Percentiles rank a stretch among this genome's conserved stretches.
phyloP scores from a whole-genome alignment of 2,797 vertebrate genomes.

The Acanthurus lineatus region DNA sequence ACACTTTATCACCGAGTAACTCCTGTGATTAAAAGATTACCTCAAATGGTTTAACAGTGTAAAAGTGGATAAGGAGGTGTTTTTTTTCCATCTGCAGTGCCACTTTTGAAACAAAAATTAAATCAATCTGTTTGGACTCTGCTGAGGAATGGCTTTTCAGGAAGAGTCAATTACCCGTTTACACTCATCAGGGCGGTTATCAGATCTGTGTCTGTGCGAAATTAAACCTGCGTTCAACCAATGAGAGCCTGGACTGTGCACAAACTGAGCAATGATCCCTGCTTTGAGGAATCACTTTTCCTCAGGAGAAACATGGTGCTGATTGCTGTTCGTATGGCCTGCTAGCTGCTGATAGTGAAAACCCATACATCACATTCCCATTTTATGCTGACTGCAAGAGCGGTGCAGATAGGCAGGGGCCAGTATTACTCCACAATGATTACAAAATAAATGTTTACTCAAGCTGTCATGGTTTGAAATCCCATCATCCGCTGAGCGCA shows the following conservation, averaged over 20 bases:
- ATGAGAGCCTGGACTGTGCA: conserved; percentile 30
- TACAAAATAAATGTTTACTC: conserved; percentile 63
- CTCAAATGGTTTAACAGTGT: background rate
- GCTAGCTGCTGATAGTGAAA: conserved; percentile 61
- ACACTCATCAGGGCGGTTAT: conserved; percentile 49
- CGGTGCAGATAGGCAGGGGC: background rate
- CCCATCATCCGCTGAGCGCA: conserved; percentile 60
- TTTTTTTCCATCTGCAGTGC: background rate
- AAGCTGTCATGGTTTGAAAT: conserved; percentile 62
- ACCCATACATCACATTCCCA: conserved; percentile 48
- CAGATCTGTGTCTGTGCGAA: conserved; percentile 59
- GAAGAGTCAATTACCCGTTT: conserved; percentile 54
- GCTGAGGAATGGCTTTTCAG: conserved; percentile 38
- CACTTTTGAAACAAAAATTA: conserved; percentile 32
- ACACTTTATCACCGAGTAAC: conserved; percentile 2
- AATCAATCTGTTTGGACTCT: conserved; percentile 36
- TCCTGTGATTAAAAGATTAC: background rate
- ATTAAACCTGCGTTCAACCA: conserved; percentile 53
- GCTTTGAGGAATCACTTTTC: conserved; percentile 56
- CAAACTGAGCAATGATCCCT: conserved; percentile 45
- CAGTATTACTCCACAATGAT: conserved; percentile 43
- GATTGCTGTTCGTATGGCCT: conserved; percentile 49
- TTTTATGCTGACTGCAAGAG: conserved; percentile 61
- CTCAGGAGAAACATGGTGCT: conserved; percentile 45
- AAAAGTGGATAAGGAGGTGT: background rate